A percentile compares a stretch with the other conserved stretches of the same genome.
phyloP scores from a whole-genome alignment of 1,140 invertebrate species.

The Drosophila neocordata region DNA sequence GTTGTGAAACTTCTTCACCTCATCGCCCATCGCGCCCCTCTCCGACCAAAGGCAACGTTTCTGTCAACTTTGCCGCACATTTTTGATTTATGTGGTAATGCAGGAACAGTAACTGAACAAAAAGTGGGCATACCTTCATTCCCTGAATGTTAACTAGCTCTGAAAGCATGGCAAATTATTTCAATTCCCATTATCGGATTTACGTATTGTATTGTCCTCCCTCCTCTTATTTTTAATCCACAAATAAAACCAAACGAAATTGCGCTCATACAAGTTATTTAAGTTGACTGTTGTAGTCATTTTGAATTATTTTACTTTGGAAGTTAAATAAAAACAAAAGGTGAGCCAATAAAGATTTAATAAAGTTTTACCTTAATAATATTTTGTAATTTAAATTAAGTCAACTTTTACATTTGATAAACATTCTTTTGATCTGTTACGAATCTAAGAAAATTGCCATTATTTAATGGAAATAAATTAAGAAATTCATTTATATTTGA shows the following conservation, averaged over 20 bases:
- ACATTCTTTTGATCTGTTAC: no score
- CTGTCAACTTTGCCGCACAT: slow-evolving; percentile 69
- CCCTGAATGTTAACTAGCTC: slow-evolving; percentile 35
- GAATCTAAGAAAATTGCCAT: no score
- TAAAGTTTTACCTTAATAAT: no score
- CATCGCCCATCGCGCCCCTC: slow-evolving; percentile 24
- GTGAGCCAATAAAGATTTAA: no score
- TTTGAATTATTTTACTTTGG: slow-evolving; percentile 10
- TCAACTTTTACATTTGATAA: no score
- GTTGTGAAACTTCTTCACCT: slow-evolving; percentile 51
- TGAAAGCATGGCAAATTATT: slow-evolving; percentile 76
- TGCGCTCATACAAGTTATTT: not conserved
- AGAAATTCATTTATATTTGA: no score
- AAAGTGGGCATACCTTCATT: slow-evolving; percentile 42
- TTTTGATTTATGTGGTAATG: slow-evolving; percentile 72
- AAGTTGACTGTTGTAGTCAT: not conserved
- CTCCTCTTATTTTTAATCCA: not conserved
- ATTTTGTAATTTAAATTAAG: no score
- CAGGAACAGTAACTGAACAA: slow-evolving; percentile 39
- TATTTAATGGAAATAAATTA: no score
- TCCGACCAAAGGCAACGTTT: slow-evolving; percentile 13
- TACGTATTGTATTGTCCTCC: slow-evolving; percentile 65
- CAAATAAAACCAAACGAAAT: not conserved
- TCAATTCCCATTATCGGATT: slow-evolving; percentile 80
- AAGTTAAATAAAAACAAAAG: no score